Base-by-base conservation (phyloP, 2,888 invertebrate species). In the Monoplex corrugatus region DNA sequence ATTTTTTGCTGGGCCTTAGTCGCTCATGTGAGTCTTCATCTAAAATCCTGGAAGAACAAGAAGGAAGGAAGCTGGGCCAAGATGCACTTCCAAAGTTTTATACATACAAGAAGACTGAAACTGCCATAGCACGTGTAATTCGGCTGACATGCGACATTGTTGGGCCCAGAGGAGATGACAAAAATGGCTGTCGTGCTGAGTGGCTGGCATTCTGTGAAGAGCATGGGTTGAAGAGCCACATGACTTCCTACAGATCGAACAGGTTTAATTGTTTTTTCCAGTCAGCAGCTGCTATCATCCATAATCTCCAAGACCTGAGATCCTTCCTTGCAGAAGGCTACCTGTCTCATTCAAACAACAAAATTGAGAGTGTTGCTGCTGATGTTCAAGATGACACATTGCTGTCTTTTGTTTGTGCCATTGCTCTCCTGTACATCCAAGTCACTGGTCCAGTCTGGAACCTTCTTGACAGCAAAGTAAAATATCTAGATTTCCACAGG, bases 211-310 rank as follows among this genome's bases (percentile, higher is more conserved):
- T 72, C 35, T 88, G 88, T 75, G 88, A 88, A 10, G 16, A 32
- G 43, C 23, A 45, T 75, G 50, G 32, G 0, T 13, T 72, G 3
- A 68, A 63, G 19, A 75, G 75, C 72, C 28, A 35, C 19, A 86
- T 85, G 63, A 84, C 89, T 6, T 78, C 44, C 35, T 86, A 72
- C 50, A 84, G 72, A 23, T 68, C 72, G 40, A 89, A 89, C 75
- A 32, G 89, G 32, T 89, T 89, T 35, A 89, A 89, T 38, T 75
- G 40, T 32, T 87, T n/a, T 38, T 87, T 80, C 57, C 82, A 87
- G 57, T 50, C 50, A 28, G 80, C 87, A 38, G 80, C 87, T 28
- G 80, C 87, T 23, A 82, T 80, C 38, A 32, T 87, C n/a, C 28
- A 50, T 35, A 80, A 87, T 63, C 87, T 32, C 38, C 45, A n/a